These are phyloP conservation scores for Gymnodraco acuticeps DNA, from an alignment of 2,797 vertebrate genomes.

Conservation along the genomic window DNA sequence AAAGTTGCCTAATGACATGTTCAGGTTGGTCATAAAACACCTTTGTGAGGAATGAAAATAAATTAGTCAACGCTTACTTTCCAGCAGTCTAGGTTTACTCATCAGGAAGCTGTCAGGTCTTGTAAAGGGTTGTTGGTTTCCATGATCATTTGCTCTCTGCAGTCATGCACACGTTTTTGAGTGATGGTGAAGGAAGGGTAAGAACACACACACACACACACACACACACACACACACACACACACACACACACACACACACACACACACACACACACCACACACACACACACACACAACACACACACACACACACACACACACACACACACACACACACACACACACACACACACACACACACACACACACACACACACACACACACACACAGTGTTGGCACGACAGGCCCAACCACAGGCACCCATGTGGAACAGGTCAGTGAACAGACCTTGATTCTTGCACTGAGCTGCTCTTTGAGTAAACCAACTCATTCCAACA, in stretches of 20 bases:
- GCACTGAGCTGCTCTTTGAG: slow-evolving; percentile 62
- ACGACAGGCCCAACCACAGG: slow-evolving; percentile 74
- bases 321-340: slow-evolving; percentile 20
- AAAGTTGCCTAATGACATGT: not conserved
- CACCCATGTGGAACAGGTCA: slow-evolving; percentile 68
- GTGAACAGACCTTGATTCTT: slow-evolving; percentile 75
- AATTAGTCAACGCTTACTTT: slow-evolving; percentile 42
- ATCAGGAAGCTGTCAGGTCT: slow-evolving; percentile 57
- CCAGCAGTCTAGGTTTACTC: slow-evolving; percentile 43
- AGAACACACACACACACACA: slow-evolving; percentile 23
- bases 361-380: slow-evolving; percentile 19
- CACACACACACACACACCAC: slow-evolving; percentile 28
- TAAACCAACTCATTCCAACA: slow-evolving; percentile 45
- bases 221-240: slow-evolving; percentile 35
- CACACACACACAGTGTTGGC: slow-evolving; percentile 59
- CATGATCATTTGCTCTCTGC: slow-evolving; percentile 42
- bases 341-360: slow-evolving; percentile 31
- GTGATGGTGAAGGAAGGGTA: slow-evolving; percentile 49
- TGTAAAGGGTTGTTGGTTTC: slow-evolving; percentile 64
- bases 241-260: slow-evolving; percentile 29
- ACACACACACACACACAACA: slow-evolving; percentile 35
- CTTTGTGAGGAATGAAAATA: slow-evolving; percentile 14
- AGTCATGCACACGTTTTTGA: slow-evolving; percentile 53
- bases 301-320: slow-evolving; percentile 36
- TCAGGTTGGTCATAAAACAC: slow-evolving; percentile 20